Evolutionary conservation across 2,888 invertebrate species (phyloP).

Genomic region (Diploptera punctata): DNA sequence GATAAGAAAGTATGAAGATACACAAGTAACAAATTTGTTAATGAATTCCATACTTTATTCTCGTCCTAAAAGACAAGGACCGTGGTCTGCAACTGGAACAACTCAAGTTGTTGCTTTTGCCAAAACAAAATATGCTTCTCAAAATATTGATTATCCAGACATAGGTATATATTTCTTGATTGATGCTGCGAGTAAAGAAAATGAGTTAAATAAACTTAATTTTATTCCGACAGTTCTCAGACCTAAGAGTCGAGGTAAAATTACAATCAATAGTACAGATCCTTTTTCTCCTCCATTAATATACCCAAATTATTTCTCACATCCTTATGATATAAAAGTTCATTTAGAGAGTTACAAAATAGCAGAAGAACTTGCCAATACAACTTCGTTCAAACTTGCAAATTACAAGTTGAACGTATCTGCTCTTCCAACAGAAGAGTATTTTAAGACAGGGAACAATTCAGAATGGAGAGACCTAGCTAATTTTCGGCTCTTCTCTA

Average conservation of each 20-base stretch:
- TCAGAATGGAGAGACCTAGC: background rate
- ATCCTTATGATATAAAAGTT: conserved; percentile 75
- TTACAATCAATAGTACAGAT: conserved; percentile 61
- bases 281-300: conserved; percentile 77
- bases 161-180: background rate
- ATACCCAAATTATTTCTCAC: conserved; percentile 90
- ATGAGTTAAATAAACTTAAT: background rate
- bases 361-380: background rate
- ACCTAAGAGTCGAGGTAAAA: conserved; percentile 66
- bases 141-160: conserved; percentile 56
- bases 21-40: conserved; percentile 75
- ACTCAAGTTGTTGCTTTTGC: conserved; percentile 65
- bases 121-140: background rate
- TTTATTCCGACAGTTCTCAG: conserved; percentile 64
- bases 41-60: background rate
- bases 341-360: background rate
- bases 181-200: background rate
- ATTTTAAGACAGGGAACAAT: background rate
- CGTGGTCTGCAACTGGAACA: background rate
- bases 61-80: background rate
- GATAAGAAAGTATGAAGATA: conserved; percentile 51
- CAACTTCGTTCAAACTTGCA: background rate
- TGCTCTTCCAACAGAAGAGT: background rate
- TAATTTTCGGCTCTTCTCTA: background rate
- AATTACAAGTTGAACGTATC: background rate